phyloP scores from a whole-genome alignment of 2,888 invertebrate species.

The Hyles lineata region DNA sequence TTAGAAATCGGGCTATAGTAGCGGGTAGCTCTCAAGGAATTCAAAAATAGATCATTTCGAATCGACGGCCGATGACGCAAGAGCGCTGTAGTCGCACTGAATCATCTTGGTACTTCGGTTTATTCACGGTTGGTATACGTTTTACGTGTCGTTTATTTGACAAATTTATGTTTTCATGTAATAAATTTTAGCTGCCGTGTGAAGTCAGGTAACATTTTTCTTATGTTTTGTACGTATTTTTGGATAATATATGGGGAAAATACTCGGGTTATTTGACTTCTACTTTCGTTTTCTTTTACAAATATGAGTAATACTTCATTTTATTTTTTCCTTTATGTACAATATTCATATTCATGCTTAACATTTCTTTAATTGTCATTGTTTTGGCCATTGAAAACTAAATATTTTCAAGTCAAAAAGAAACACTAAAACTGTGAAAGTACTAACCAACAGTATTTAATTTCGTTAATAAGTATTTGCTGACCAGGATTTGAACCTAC shows the following conservation, averaged over 20 bases:
- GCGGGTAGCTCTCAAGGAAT: conserved; percentile 54
- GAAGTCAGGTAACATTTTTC: background rate
- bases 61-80: conserved; percentile 66
- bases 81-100: conserved; percentile 38
- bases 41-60: conserved; percentile 68
- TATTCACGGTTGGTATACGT: background rate
- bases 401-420: too few species aligned
- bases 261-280: background rate
- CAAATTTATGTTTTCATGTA: background rate
- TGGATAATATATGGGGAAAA: background rate
- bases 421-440: too few species aligned
- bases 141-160: conserved; percentile 5
- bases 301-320: background rate
- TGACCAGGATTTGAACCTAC: too few species aligned
- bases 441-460: too few species aligned
- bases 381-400: too few species aligned
- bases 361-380: too few species aligned
- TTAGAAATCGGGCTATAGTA: conserved; percentile 32
- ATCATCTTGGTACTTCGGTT: conserved; percentile 55
- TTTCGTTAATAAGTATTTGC: too few species aligned
- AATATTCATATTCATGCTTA: too few species aligned
- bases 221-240: background rate
- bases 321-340: too few species aligned
- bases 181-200: background rate
- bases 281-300: background rate